Evolutionary conservation across 1,140 invertebrate genomes (phyloP).

Genomic region (Nephila pilipes): DNA sequence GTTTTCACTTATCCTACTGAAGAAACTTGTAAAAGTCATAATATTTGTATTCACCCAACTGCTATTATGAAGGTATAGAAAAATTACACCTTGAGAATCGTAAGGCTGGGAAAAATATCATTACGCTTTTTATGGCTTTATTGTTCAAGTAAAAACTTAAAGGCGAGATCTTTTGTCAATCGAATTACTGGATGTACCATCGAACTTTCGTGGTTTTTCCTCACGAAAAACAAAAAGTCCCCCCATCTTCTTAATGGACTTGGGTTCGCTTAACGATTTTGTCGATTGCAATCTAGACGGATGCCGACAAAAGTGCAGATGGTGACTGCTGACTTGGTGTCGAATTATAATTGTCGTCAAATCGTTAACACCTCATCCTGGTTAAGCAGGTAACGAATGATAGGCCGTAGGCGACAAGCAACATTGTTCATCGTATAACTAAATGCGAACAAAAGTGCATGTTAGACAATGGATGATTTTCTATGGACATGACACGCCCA

Average conservation of each 20-base stretch:
- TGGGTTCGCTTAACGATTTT: conserved; percentile 8
- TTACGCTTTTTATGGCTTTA: background rate
- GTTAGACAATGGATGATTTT: conserved; percentile 32
- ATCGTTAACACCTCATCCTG: conserved; percentile 57
- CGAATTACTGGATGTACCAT: background rate
- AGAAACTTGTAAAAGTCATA: background rate
- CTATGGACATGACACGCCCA: conserved; percentile 57
- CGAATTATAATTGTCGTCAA: conserved; percentile 52
- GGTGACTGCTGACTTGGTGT: conserved; percentile 17
- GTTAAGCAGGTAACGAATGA: conserved; percentile 43
- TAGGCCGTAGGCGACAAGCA: background rate
- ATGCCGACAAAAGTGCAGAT: conserved; percentile 42
- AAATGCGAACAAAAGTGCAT: conserved; percentile 11
- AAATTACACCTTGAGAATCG: background rate
- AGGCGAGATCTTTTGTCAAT: background rate
- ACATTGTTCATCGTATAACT: conserved; percentile 6
- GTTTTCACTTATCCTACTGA: background rate
- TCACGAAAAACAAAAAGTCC: background rate
- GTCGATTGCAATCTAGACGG: background rate
- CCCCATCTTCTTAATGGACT: background rate
- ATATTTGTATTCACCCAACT: background rate
- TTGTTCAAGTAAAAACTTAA: background rate
- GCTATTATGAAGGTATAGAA: background rate
- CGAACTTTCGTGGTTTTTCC: conserved; percentile 26
- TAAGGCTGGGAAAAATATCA: background rate